These are phyloP conservation scores for Brachynemurus nebulosus DNA, from an alignment of 2,888 invertebrate genomes.

Conservation along the genomic window DNA sequence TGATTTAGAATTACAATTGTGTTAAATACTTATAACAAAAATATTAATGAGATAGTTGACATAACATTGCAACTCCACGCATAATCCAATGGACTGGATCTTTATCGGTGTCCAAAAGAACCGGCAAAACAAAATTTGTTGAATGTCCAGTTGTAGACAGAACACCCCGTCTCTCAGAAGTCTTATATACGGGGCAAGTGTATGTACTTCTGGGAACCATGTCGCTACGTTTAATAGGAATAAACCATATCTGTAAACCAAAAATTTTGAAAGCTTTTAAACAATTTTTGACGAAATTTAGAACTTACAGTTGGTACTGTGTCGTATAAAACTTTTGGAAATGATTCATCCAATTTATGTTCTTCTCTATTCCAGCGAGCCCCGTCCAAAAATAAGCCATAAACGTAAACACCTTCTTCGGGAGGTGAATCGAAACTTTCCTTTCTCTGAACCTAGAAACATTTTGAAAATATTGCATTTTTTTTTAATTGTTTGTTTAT, in stretches of 20 bases:
- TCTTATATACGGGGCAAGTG: constrained; percentile 82
- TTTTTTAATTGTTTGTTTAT: constrained; percentile 9
- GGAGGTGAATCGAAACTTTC: constrained; percentile 38
- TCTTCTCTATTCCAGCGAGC: constrained; percentile 68
- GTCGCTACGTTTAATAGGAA: constrained; percentile 59
- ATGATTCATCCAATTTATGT: constrained; percentile 59
- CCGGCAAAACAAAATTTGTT: constrained; percentile 82
- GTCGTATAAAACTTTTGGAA: constrained; percentile 71
- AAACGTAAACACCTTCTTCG: constrained; percentile 59
- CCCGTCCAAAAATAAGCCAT: constrained; percentile 75
- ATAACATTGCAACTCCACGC: constrained; percentile 75
- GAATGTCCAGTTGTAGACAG: constrained; percentile 90
- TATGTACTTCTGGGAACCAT: constrained; percentile 50
- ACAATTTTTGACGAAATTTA: too few species aligned
- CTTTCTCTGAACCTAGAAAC: constrained; percentile 21
- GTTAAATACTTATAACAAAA: not conserved
- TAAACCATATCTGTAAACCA: constrained; percentile 60
- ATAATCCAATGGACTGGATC: constrained; percentile 75
- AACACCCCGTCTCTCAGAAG: constrained; percentile 71
- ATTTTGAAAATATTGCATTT: not conserved
- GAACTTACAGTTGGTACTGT: constrained; percentile 55
- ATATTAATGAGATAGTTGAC: constrained; percentile 59
- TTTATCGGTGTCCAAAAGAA: constrained; percentile 52
- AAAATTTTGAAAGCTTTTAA: too few species aligned
- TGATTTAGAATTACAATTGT: not conserved